Evolutionary conservation across 2,888 invertebrate species (phyloP).

Genomic region (Cryptocephalus primarius): DNA sequence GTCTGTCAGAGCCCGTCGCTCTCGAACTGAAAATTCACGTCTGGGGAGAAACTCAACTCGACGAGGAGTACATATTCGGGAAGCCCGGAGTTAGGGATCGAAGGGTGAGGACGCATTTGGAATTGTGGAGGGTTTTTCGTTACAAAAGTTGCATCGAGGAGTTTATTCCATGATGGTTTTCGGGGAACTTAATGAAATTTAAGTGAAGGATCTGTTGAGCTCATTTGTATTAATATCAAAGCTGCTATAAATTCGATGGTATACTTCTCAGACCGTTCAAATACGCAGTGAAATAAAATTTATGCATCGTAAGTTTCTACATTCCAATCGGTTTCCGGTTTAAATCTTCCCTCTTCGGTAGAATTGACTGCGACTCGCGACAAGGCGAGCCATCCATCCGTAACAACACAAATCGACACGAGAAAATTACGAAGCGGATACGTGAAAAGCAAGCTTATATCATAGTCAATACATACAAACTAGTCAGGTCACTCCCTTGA

Average conservation of each 20-base stretch:
- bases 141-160: no score
- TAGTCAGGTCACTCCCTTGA: no score
- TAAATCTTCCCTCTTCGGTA: no score
- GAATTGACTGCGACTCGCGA: not conserved
- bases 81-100: no score
- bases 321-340: not conserved
- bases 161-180: no score
- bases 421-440: constrained; percentile 15
- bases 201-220: no score
- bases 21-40: constrained; percentile 21
- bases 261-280: not conserved
- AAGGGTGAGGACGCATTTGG: no score
- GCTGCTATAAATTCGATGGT: not conserved
- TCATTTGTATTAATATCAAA: not conserved
- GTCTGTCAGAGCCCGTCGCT: constrained; percentile 28
- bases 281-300: not conserved
- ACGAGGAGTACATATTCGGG: not conserved
- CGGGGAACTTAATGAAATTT: no score
- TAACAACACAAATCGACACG: constrained; percentile 22
- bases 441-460: constrained; percentile 15
- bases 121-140: no score
- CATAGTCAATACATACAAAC: no score
- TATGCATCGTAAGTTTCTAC: not conserved
- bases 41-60: not conserved
- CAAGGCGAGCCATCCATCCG: constrained; percentile 16